A percentile compares a stretch with the other conserved stretches of the same genome.
Conservation (phyloP, 2,888 invertebrate genomes). For the Athetis lepigone region DNA sequence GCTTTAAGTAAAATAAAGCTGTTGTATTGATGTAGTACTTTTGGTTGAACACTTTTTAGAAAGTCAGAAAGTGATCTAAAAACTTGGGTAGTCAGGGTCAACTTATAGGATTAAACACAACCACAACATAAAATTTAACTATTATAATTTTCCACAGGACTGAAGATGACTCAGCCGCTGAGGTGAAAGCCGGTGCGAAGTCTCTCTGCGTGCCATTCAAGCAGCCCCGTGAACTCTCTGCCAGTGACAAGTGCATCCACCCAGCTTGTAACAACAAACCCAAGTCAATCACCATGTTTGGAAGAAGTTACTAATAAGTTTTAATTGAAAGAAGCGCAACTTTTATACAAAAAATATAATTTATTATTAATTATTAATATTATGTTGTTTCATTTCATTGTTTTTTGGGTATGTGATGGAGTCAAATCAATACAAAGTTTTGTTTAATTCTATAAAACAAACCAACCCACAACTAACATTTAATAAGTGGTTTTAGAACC, state of each 20-base stretch:
- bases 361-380: slow-evolving; percentile 66
- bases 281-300: slow-evolving; percentile 97
- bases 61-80: too few relatives aligned
- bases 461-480: too few relatives aligned
- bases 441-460: too few relatives aligned
- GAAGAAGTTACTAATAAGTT: slow-evolving; percentile 95
- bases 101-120: too few relatives aligned
- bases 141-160: slow-evolving; percentile 85
- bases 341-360: slow-evolving; percentile 70
- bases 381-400: slow-evolving; percentile 48
- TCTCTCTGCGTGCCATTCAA: slow-evolving; percentile 99
- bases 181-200: slow-evolving; percentile 97
- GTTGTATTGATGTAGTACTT: too few relatives aligned
- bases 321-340: slow-evolving; percentile 55
- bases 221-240: slow-evolving; percentile 93
- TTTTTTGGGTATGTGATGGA: too few relatives aligned
- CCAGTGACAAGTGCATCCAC: slow-evolving; percentile 95
- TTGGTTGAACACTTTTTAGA: too few relatives aligned
- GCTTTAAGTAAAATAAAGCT: too few relatives aligned
- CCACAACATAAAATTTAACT: not conserved
- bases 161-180: slow-evolving; percentile 91
- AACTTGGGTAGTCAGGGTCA: too few relatives aligned
- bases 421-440: too few relatives aligned
- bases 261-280: slow-evolving; percentile 95
- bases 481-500: too few relatives aligned